Percentiles rank a stretch among this genome's conserved stretches.
Conservation (phyloP, 35 echinoderm and acorn worm species). For the Holothuria glaberrima region DNA sequence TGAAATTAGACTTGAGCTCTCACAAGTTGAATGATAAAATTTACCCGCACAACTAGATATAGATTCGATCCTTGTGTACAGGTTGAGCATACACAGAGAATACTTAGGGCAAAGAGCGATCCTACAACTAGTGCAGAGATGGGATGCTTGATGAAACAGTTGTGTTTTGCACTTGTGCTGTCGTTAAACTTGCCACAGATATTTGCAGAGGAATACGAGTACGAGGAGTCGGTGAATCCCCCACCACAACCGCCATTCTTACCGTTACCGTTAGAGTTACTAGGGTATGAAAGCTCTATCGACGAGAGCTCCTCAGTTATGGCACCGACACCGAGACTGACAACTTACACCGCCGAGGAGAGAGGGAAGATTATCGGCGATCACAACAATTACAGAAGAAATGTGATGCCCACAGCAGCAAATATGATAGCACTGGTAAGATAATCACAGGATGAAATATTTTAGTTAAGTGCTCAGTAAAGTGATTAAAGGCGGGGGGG, state of each 20-base stretch:
- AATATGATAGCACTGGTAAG: constrained; percentile 47
- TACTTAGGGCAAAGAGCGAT: too few relatives aligned
- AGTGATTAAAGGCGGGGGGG: too few relatives aligned
- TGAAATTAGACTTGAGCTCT: too few relatives aligned
- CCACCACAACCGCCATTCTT: background rate
- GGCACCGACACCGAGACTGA: background rate
- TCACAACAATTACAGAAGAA: constrained; percentile 21
- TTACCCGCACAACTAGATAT: too few relatives aligned
- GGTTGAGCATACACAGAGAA: too few relatives aligned
- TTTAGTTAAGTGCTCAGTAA: too few relatives aligned
- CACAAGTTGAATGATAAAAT: too few relatives aligned
- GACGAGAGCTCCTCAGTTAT: background rate
- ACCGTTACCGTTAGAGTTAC: background rate
- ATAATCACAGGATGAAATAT: too few relatives aligned
- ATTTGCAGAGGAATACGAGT: background rate
- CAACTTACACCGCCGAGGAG: constrained; percentile 7
- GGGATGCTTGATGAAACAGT: too few relatives aligned
- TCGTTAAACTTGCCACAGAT: background rate
- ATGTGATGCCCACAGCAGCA: constrained; percentile 8
- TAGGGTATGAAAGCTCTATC: too few relatives aligned
- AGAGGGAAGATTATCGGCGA: background rate
- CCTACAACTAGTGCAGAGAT: too few relatives aligned
- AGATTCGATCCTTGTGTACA: too few relatives aligned
- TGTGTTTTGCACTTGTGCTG: background rate
- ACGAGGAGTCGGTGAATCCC: constrained; percentile 31